A percentile compares a stretch with the other conserved stretches of the same genome.
Evolutionary conservation across 2,113 vertebrate genomes (phyloP).

Genomic region (Orthonyx spaldingii): DNA sequence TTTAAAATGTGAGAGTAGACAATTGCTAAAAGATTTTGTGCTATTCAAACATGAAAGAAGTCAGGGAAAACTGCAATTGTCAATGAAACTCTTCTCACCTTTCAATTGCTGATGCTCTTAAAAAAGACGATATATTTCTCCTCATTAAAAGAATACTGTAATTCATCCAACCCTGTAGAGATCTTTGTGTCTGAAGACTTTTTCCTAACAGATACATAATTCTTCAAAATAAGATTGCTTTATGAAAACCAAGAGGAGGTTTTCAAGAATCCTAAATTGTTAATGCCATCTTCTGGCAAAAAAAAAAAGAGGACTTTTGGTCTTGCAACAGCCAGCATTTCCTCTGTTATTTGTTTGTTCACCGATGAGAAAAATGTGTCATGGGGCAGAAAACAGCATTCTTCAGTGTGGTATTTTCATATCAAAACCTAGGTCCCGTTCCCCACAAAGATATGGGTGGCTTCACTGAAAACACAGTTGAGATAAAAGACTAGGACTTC

Average conservation of each 20-base stretch:
- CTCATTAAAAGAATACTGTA: neutral
- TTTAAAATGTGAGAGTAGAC: neutral
- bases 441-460: neutral
- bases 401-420: neutral
- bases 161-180: neutral
- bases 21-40: neutral
- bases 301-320: neutral
- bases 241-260: neutral
- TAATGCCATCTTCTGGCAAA: conserved; percentile 57
- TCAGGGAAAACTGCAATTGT: neutral
- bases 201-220: neutral
- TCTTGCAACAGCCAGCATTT: neutral
- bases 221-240: neutral
- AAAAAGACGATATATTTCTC: neutral
- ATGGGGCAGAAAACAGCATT: neutral
- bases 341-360: neutral
- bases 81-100: neutral
- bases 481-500: neutral
- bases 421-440: neutral
- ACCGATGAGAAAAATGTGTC: neutral
- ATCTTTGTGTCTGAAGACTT: neutral
- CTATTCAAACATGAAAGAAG: neutral
- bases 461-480: neutral
- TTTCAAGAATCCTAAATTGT: neutral
- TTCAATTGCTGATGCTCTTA: accelerated